Base-by-base conservation (phyloP, 1,140 invertebrate species). In the Sminthurinus signatus region DNA sequence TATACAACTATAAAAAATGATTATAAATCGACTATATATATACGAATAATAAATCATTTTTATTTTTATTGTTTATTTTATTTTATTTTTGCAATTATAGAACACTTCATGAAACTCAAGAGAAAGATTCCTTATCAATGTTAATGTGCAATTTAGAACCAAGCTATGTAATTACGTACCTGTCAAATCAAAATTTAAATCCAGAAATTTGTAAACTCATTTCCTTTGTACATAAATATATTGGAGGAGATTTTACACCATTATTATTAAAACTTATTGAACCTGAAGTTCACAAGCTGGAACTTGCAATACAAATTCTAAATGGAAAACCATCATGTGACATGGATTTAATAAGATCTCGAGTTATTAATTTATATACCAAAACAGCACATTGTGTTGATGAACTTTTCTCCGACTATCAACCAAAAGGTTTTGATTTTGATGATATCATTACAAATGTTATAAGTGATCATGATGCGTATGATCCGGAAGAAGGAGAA, bases 121-220 rank as follows among this genome's bases (percentile, higher is more conserved):
- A 56, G 19, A 56, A 56, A 3, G 54, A 56, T 23, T 17, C 23
- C 5, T 8, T 56, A 31, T 23, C 10, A 56, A 56, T 56, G 29
- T 56, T 56, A 8, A 39, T 56, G 8, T 21, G 5, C 10, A 56
- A 56, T 42, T 31, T 56, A 3, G 54, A 56, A 23, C 36, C 54
- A 10, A 39, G 12, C 27, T 56, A 56, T 21, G n/a, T 56, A 14
- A 27, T 56, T 12, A 14, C 10, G 17, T 56, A 56, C 23, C 27
- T 56, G 10, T 21, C 54, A 4, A 32, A 19, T 17, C 36, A 39
- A 39, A 31, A 56, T 14, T 3, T 56, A 12, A 56, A 14, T 19
- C 28, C n/a, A 21, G 54, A 56, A 36, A 39, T 28, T 10, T 39
- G 31, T 17, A 27, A 56, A 4, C 23, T 56, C 5, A 56, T 56